Evolutionary conservation across 2,888 invertebrate species (phyloP), one percentile per base, ranked within the genome.

Genomic region (Dryobota labecula): DNA sequence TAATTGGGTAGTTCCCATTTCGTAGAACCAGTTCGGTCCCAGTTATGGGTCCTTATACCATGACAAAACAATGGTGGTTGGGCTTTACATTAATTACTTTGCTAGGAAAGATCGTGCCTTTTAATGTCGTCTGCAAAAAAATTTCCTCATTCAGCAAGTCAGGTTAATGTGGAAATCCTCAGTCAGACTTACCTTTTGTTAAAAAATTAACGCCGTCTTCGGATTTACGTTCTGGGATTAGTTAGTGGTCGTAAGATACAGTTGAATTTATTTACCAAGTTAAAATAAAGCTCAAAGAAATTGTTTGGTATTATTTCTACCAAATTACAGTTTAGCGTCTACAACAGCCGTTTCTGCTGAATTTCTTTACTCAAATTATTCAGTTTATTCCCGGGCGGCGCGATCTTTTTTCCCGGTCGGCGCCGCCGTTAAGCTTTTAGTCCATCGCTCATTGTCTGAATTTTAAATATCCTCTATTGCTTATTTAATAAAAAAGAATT

Each of bases 361-460:
- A 90, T 89, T 89, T 86, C 84, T 89, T 89, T 89, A 82, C 83
- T 77, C 85, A 87, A 92, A 91, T 91, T 90, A 91, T 91, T 89
- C 86, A 88, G 89, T 90, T 90, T 87, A 84, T 82, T 81, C 81
- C 75, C 76, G 68, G 73, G 73, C 68, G 72, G 71, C 68, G 73
- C 58, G 69, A 76, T 78, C 64, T 80, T 79, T 86, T 87, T 83
- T 86, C 81, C 56, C 78, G 49, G 70, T 77, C 76, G 71, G 68
- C 70, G 67, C 51, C 70, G 67, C 51, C 38, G 58, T 73, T 83
- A 78, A 78, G 66, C 58, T 76, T 72, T 79, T 68, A 74, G 63
- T 78, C 76, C 76, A 65, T 63, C 78, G 70, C 82, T 86, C 79
- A 85, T 86, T 88, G 81, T 86, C 79, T 74, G 76, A 82, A 85